Percentiles rank a stretch among this genome's conserved stretches.
These are phyloP conservation scores for Eupithecia insigniata DNA, from an alignment of 2,888 invertebrate genomes.

Conservation along the genomic window DNA sequence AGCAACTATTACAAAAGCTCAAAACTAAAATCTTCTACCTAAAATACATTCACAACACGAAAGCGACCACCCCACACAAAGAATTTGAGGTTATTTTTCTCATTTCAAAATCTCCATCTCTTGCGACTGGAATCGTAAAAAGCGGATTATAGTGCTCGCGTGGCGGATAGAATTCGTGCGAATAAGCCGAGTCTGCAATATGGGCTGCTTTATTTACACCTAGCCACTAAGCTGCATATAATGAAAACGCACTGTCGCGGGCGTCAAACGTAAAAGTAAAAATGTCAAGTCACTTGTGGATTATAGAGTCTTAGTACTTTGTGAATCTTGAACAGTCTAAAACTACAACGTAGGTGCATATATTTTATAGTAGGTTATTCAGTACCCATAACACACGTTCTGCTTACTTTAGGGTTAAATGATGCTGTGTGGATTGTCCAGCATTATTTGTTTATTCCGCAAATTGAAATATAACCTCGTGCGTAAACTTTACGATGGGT, in stretches of 20 bases:
- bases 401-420: no score
- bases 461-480: no score
- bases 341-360: neutral
- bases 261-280: conserved; percentile 75
- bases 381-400: no score
- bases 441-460: no score
- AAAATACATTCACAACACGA: conserved; percentile 70
- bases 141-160: conserved; percentile 79
- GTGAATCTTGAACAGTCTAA: neutral
- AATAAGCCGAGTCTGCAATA: conserved; percentile 79
- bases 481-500: neutral
- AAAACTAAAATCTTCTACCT: conserved; percentile 39
- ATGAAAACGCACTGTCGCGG: conserved; percentile 83
- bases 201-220: conserved; percentile 80
- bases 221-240: conserved; percentile 83
- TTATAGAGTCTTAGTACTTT: conserved; percentile 55
- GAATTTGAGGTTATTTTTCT: conserved; percentile 80
- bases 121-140: conserved; percentile 82
- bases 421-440: no score
- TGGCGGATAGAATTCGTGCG: conserved; percentile 77
- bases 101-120: conserved; percentile 79
- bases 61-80: conserved; percentile 64
- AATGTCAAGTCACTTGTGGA: conserved; percentile 55
- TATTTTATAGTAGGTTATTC: no score
- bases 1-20: neutral